Conservation (phyloP, 2,797 vertebrate genomes). For the Spatula clypeata region DNA sequence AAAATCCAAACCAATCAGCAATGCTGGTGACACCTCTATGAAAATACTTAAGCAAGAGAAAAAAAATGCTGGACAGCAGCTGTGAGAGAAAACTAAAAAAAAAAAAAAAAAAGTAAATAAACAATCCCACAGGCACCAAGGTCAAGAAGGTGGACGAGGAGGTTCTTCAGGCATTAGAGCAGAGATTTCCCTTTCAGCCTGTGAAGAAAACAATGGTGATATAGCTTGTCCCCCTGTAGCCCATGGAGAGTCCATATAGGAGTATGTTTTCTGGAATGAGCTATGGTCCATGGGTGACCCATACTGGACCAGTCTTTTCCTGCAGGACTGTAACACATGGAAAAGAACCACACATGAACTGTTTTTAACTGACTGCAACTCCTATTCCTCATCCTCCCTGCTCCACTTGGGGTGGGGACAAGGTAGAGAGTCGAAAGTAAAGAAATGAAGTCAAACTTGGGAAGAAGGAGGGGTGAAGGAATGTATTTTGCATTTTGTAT, state of each 20-base stretch:
- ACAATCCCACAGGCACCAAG: not conserved
- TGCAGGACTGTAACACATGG: not conserved
- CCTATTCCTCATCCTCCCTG: not conserved
- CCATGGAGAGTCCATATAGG: fast-evolving
- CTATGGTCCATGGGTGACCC: fast-evolving
- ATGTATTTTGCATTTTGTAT: not conserved
- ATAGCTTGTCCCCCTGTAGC: not conserved
- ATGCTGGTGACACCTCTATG: not conserved
- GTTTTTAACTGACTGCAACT: not conserved
- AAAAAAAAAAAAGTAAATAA: not conserved
- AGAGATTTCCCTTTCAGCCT: not conserved
- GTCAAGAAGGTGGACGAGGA: not conserved
- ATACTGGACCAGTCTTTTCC: not conserved
- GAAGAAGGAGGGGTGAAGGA: not conserved
- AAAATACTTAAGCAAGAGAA: not conserved
- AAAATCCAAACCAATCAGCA: not conserved
- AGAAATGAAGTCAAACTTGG: not conserved
- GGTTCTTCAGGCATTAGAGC: fast-evolving
- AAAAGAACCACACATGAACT: not conserved
- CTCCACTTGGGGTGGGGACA: fast-evolving
- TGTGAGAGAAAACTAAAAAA: not conserved
- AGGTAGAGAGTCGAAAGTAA: not conserved
- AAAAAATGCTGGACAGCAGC: not conserved
- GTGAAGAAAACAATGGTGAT: not conserved
- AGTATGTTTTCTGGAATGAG: not conserved